A percentile compares a stretch with the other conserved stretches of the same genome.
phyloP scores from a whole-genome alignment of 2,888 invertebrate genomes.

The Polylopha cassiicola region DNA sequence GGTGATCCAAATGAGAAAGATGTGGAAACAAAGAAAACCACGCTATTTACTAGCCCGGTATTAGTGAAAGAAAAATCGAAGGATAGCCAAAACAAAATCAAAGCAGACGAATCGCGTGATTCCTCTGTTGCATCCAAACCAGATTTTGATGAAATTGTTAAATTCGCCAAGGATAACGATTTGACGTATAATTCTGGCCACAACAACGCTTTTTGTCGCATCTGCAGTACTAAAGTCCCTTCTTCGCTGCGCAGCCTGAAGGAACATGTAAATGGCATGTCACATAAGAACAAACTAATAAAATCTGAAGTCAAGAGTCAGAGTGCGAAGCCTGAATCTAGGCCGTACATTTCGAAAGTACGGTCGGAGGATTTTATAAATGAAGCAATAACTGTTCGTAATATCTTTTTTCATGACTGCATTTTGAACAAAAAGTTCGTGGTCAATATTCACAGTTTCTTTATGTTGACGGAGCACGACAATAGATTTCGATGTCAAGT shows the following conservation, averaged over 20 bases:
- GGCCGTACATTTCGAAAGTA: conserved; percentile 15
- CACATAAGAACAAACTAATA: conserved; percentile 26
- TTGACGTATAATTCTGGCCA: conserved; percentile 17
- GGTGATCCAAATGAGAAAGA: no score
- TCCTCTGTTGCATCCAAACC: conserved; percentile 1
- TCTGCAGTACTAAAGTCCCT: conserved; percentile 28
- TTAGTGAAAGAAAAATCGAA: conserved; percentile 5
- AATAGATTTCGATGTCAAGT: conserved; percentile 25
- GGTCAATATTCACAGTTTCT: conserved; percentile 30
- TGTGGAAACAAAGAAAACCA: neutral
- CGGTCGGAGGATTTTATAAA: conserved; percentile 23
- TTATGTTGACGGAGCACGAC: conserved; percentile 18
- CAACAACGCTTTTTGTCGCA: conserved; percentile 26
- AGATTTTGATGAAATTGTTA: conserved; percentile 22
- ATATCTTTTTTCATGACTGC: conserved; percentile 23
- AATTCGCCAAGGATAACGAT: conserved; percentile 27
- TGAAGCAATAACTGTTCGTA: conserved; percentile 16
- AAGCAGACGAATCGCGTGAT: neutral
- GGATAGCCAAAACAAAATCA: neutral
- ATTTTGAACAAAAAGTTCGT: conserved; percentile 38
- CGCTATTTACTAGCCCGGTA: conserved; percentile 5
- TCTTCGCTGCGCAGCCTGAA: conserved; percentile 26
- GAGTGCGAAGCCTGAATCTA: neutral
- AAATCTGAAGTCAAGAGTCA: neutral
- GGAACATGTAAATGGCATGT: conserved; percentile 26